Base-by-base conservation (phyloP, 2,888 invertebrate genomes). In the Stramonita haemastoma region DNA sequence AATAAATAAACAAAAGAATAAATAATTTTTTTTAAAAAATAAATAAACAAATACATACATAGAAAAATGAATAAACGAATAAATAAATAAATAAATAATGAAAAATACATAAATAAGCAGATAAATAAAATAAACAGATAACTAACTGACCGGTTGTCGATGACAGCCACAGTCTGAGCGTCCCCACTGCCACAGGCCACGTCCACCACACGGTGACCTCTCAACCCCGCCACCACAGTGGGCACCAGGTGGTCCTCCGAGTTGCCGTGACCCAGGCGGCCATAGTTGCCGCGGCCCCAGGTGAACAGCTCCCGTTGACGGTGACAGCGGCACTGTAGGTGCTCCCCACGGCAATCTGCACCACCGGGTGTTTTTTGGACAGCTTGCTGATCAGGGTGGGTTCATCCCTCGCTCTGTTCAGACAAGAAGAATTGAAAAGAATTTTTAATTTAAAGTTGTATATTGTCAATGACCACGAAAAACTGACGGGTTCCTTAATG, bases 271-370 rank as follows among this genome's bases (percentile, higher is more conserved):
- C 99, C 99, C 36, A 99, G 96, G 0, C 99, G 97, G 0, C 99
- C 99, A 95, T 99, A 99, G 66, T 98, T 97, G 0, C 99, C 99
- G 96, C 98, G 98, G 86, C 99, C 99, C 99, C 99, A 99, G 0
- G 98, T 99, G 95, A 98, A 98, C n/a, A 99, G 97, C 92, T 98
- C 98, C 32, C 99, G 19, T 97, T 97, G 32, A 97, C 97, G 0
- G 98, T 98, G 86, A 99, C 97, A 13, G 98, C 98, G 1, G 99
- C 98, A 29, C 98, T 98, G 96, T 99, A 99, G 19, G 98, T 98
- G 87, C 98, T 98, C 0, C 99, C 99, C 95, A 99, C 99, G 0
- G 98, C 98, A 89, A 99, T 97, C 91, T 98, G 98, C 0, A 98
- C 97, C 87, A 99, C 97, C 88, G 95, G 94, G 89, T 95, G 95